Evolutionary conservation across 2,888 invertebrate genomes (phyloP), one percentile per base, ranked within the genome.

Genomic region (Orthosia cruda): DNA sequence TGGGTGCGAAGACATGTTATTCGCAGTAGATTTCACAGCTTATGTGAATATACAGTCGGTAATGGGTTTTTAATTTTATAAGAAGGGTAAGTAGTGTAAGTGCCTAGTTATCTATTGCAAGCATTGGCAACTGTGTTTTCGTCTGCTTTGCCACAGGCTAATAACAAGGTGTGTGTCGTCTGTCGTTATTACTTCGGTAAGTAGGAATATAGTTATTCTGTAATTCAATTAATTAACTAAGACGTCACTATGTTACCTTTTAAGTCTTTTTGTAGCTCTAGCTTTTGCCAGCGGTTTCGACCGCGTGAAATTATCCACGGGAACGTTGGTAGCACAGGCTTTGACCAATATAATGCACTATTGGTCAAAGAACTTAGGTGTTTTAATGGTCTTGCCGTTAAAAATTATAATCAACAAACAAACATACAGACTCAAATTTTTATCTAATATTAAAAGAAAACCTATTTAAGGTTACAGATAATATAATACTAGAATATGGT

Each of bases 11-110:
- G 23, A 45, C 4, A 13, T 59, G 12, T 49, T 58, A 58, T 32
- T 70, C 18, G 20, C 32, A 58, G 18, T 40, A 16, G 61, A 61
- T 45, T 61, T 45, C 15, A 45, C 45, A 58, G n/a, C n/a, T 58
- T 32, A 47, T 16, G 11, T 47, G 66, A 45, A 26, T n/a, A n/a
- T 26, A 3, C 18, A 2, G 9, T 32, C 4, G 15, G 55, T 55
- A 13, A 32, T 58, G 12, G 1, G n/a, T n/a, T n/a, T n/a, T n/a
- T 32, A n/a, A 15, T 58, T 58, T 32, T 58, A 40, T 40, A 32
- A 58, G 32, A 4, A 58, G 59, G 7, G 3, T 20, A 57, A 40
- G 40, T n/a, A 18, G 32, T 32, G 58, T 18, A 57, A 16, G n/a
- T 40, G 26, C 26, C 26, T 26, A 32, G 9, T 9, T 1, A 50